Percentiles rank a stretch among this genome's conserved stretches.
These are phyloP conservation scores for Drosophila equinoxialis DNA, from an alignment of 1,140 invertebrate genomes.

Conservation along the genomic window DNA sequence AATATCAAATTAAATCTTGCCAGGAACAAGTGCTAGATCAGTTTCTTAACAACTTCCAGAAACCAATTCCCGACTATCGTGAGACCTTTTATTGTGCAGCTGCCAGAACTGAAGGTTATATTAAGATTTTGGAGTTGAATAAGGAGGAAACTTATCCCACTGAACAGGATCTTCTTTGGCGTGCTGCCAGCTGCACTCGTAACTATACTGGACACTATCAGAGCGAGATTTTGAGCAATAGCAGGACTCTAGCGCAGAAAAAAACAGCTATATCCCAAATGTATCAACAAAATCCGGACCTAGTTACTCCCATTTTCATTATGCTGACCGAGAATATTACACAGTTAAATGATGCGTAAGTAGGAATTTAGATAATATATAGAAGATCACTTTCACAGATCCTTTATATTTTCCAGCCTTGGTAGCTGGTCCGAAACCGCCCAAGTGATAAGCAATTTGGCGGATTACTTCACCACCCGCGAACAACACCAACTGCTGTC, in stretches of 20 bases:
- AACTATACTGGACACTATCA: constrained; percentile 39
- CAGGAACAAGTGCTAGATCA: constrained; percentile 47
- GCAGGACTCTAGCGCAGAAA: constrained; percentile 33
- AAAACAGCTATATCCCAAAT: constrained; percentile 75
- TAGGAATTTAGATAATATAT: not conserved
- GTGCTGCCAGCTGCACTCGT: constrained; percentile 56
- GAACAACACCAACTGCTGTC: constrained; percentile 73
- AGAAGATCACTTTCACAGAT: not conserved
- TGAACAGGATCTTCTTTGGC: constrained; percentile 50
- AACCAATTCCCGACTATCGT: constrained; percentile 84
- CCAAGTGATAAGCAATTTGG: constrained; percentile 81
- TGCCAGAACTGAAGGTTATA: constrained; percentile 76
- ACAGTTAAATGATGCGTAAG: constrained; percentile 51
- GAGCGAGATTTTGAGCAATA: constrained; percentile 32
- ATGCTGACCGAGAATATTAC: constrained; percentile 49
- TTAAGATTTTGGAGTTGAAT: constrained; percentile 17
- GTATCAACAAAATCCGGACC: constrained; percentile 78
- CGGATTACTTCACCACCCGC: constrained; percentile 82
- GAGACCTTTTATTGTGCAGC: constrained; percentile 85
- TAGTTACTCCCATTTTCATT: constrained; percentile 65
- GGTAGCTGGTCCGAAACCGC: constrained; percentile 78
- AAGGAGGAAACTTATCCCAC: constrained; percentile 29
- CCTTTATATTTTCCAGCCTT: constrained; percentile 49
- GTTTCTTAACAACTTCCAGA: constrained; percentile 17
- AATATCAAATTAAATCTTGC: constrained; percentile 83